phyloP scores from a whole-genome alignment of 2,113 vertebrate genomes.

The Tyrannus savana region DNA sequence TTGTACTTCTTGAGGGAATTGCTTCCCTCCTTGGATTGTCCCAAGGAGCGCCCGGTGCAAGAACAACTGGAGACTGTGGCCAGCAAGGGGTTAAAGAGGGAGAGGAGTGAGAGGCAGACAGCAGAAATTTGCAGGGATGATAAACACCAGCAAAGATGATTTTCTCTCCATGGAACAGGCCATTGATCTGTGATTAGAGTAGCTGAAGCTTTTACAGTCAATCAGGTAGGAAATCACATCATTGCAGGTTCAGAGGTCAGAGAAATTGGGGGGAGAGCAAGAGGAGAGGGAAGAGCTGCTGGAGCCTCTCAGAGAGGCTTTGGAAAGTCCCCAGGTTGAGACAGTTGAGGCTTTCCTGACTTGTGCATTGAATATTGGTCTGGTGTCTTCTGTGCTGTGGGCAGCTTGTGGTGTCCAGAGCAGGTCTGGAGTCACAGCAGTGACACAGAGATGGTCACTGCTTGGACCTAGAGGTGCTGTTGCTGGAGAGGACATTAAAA shows the following conservation, averaged over 20 bases:
- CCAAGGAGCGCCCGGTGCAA: rapidly evolving
- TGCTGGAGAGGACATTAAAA: not conserved
- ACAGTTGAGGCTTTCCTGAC: not conserved
- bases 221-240: conserved; percentile 5
- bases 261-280: rapidly evolving
- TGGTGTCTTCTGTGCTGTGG: not conserved
- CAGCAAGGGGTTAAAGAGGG: not conserved
- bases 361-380: not conserved
- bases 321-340: not conserved
- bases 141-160: not conserved
- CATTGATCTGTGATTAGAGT: conserved; percentile 53
- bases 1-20: not conserved
- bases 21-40: not conserved
- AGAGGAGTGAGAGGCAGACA: rapidly evolving
- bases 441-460: not conserved
- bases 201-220: conserved; percentile 31
- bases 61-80: not conserved
- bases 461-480: not conserved
- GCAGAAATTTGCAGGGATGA: not conserved
- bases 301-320: not conserved
- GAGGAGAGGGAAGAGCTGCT: not conserved
- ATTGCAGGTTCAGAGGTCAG: not conserved
- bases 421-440: not conserved
- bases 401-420: not conserved
- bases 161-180: not conserved